Evolutionary conservation across 2,113 vertebrate genomes (phyloP), one percentile per base, ranked within the genome.

Genomic region (Rhagologus leucostigma): DNA sequence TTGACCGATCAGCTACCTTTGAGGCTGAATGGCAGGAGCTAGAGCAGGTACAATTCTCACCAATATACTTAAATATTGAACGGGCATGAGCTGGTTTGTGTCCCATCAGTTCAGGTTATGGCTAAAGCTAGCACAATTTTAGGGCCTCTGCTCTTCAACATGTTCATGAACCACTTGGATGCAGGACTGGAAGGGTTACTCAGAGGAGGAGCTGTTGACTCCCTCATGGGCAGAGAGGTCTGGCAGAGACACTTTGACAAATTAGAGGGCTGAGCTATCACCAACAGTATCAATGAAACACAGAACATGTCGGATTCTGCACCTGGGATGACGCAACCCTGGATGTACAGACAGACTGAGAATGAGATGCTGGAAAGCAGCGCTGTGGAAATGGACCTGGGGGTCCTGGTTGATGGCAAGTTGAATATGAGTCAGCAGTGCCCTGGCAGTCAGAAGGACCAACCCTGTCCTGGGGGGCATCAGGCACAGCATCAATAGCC

Each of bases 381-480:
- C 1, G 13, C 13, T 16, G 7, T 2, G 8, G 8, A 29, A 59
- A 59, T 6, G 16, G 3, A 20, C 9, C 6, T 56, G 26, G 9
- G 9, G 9, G 5, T 44, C 6, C 27, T 74, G 41, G 29, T 21
- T 41, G 41, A 41, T 13, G 41, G 41, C 41, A 41, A 5, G 4
- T 4, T 21, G 16, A 3, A 39, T 1, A 17, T 5, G 19, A 30
- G 0, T 0, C 33, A 59, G 52, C 27, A 67, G 23, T 59, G n/a
- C 33, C 27, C 60, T 74, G 60, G 46, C 23, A 82, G 19, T 6
- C 69, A 59, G 39, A 27, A 67, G 46, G 3, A 27, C 1, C 37
- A 50, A 0, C 0, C 0, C 0, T 42, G 44, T 39, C 10, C 37
- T n/a, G 29, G 13, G 14, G 8, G 0, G 0, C 23, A 68, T 47